phyloP scores from a whole-genome alignment of 2,797 vertebrate species.

The Schizothorax lantsangensis region DNA sequence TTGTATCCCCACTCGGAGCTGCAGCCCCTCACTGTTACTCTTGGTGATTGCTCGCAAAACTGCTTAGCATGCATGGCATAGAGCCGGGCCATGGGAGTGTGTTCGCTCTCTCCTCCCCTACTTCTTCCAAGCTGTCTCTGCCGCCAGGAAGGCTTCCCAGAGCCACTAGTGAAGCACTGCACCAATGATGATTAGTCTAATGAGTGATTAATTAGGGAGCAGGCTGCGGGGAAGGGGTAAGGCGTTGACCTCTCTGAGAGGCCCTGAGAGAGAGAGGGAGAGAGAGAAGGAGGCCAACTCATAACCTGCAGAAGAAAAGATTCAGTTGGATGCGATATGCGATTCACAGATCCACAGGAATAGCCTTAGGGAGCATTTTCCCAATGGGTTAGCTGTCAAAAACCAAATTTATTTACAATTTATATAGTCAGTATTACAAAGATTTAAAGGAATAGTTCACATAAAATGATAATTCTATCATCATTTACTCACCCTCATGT shows the following conservation, averaged over 20 bases:
- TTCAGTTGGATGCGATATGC: neutral
- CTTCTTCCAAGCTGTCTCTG: conserved; percentile 50
- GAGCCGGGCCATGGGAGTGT: conserved; percentile 52
- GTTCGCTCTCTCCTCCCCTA: conserved; percentile 47
- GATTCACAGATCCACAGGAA: conserved; percentile 30
- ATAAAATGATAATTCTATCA: neutral
- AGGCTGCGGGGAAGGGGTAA: conserved; percentile 57
- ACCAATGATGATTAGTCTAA: conserved; percentile 71
- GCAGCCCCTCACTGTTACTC: conserved; percentile 45
- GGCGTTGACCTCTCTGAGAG: conserved; percentile 55
- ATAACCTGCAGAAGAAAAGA: conserved; percentile 21
- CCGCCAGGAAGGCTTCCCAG: conserved; percentile 34
- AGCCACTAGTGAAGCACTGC: conserved; percentile 52
- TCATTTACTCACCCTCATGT: neutral
- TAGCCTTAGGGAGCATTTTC: neutral
- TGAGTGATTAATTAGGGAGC: conserved; percentile 66
- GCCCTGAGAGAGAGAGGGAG: conserved; percentile 27
- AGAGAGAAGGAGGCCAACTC: conserved; percentile 8
- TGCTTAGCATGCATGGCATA: conserved; percentile 55
- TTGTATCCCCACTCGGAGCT: conserved; percentile 45
- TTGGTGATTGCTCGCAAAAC: conserved; percentile 49
- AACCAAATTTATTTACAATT: neutral
- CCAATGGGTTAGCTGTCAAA: neutral
- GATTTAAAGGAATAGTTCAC: neutral
- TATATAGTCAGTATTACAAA: too few species aligned